These are phyloP conservation scores for Leptestheria dahalacensis DNA, from an alignment of 1,140 invertebrate genomes.

Conservation along the genomic window DNA sequence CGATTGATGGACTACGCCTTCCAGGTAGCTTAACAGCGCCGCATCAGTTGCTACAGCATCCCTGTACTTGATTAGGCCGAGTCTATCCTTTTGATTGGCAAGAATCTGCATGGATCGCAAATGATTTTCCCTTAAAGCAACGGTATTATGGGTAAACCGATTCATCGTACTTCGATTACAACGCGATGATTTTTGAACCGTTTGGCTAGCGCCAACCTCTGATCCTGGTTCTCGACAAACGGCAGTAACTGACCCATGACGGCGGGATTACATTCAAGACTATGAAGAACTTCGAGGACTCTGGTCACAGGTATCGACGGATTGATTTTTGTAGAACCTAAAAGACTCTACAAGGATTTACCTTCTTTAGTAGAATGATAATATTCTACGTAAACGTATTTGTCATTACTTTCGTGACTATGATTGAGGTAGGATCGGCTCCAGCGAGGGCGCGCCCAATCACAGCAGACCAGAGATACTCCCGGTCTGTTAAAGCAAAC, in stretches of 20 bases:
- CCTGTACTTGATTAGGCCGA: neutral
- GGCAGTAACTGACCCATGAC: neutral
- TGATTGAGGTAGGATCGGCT: neutral
- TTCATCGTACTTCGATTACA: conserved; percentile 2
- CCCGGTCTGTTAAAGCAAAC: neutral
- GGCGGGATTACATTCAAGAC: neutral
- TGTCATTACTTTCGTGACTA: neutral
- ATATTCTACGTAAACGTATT: neutral
- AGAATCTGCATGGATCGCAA: neutral
- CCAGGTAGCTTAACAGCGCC: neutral
- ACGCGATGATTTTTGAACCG: conserved; percentile 1
- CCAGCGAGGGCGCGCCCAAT: neutral
- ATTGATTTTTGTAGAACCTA: neutral
- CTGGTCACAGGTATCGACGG: neutral
- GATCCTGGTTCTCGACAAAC: neutral
- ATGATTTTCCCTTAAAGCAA: neutral
- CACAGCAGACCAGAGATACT: neutral
- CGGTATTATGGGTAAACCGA: too few relatives aligned
- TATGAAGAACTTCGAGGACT: neutral
- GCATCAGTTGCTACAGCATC: conserved; percentile 2
- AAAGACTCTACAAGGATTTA: neutral
- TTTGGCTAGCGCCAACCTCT: neutral
- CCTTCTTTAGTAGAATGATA: too few relatives aligned
- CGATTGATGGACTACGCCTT: neutral
- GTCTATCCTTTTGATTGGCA: neutral